Base-by-base conservation (phyloP, 37 sponge, comb jelly and placozoan genomes). In the Aphrocallistes beatrix region DNA sequence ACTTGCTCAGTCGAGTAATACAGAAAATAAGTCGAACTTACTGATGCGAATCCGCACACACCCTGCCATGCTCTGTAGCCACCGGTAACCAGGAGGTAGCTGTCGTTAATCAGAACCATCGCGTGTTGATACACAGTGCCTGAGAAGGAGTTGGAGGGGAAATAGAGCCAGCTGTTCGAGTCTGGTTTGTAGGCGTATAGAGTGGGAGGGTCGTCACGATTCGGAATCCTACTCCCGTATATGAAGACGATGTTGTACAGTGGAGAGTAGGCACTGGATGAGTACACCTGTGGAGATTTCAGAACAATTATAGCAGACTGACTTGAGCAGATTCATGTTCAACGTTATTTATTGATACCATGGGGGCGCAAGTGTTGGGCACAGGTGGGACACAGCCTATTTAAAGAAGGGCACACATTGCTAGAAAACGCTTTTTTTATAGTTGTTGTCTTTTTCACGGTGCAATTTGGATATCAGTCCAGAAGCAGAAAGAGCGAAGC, bases 21-120 rank as follows among this genome's bases (percentile, higher is more conserved):
- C 25, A 32, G 34, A 25, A 19, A 60, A 28, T 21, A 25, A n/a
- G n/a, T n/a, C n/a, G n/a, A 32, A 60, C 75, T 60, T 13, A 60
- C 75, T 21, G 75, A 60, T 3, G 75, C 10, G 34, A 32, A 60
- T 13, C 75, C 75, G 34, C 75, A 60, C 75, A 25, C 21, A 3
- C 75, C 75, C 10, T 28, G 28, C 25, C 10, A 6, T 25, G 17
- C 75, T 30, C 34, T 60, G 34, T 60, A 60, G 25, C 75, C 75
- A 19, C 75, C 75, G 75, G 10, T 60, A 19, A 60, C 75, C 17
- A 60, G 75, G 17, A 60, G 75, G n/a, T 19, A 60, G 34, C 75
- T 60, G 75, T 60, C 75, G 34, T 60, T 60, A 13, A 60, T 60
- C 10, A 60, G 75, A 60, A 60, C 75, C 75, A 60, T 60, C 25